Percentiles rank a stretch among this genome's conserved stretches.
Evolutionary conservation across 2,113 vertebrate genomes (phyloP).

Genomic region (Enhydra lutris): DNA sequence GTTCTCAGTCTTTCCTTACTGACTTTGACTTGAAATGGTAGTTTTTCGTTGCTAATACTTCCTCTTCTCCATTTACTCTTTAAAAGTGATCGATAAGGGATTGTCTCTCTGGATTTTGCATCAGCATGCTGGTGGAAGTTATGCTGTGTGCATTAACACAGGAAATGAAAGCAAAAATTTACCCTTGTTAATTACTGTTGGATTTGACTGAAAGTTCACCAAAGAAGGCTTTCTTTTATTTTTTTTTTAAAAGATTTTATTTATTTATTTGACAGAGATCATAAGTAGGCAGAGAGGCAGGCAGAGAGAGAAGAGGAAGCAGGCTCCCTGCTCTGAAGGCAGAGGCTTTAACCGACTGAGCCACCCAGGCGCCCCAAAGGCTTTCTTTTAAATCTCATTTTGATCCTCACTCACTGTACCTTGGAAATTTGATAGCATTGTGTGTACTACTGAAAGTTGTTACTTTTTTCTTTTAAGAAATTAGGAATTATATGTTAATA

Average conservation of each 20-base stretch:
- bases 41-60: neutral
- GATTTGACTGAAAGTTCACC: slow-evolving; percentile 22
- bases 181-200: neutral
- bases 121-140: neutral
- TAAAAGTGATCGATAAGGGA: neutral
- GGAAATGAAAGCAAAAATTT: slow-evolving; percentile 33
- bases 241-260: no score
- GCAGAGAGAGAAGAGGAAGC: no score
- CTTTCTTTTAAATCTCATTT: slow-evolving; percentile 2
- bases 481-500: neutral
- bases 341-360: no score
- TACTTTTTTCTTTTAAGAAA: neutral
- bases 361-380: neutral
- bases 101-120: neutral
- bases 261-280: no score
- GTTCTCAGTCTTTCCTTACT: neutral
- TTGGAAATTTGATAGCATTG: neutral
- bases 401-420: neutral
- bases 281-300: no score
- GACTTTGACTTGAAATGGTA: slow-evolving; percentile 23
- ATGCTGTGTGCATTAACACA: neutral
- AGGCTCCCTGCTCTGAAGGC: no score
- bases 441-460: neutral
- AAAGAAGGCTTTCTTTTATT: neutral
- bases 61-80: neutral